phyloP scores from a whole-genome alignment of 2,797 vertebrate genomes.

The Chloroceryle amazona region DNA sequence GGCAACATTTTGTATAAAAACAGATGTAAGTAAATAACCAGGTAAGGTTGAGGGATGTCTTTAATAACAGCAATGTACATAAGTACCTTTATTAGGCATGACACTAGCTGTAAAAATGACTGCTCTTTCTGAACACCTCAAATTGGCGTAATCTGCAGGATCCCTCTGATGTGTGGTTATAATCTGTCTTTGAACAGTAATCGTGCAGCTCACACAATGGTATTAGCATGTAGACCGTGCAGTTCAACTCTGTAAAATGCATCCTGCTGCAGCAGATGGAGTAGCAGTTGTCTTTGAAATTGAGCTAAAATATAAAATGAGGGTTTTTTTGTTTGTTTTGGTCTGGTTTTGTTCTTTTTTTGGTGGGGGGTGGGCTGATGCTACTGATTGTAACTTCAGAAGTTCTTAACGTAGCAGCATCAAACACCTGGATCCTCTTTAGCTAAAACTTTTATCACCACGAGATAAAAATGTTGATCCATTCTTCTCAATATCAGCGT shows the following conservation, averaged over 20 bases:
- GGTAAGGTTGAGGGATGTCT: neutral
- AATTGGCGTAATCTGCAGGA: neutral
- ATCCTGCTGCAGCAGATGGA: slow-evolving; percentile 10
- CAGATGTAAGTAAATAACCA: neutral
- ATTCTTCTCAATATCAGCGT: neutral
- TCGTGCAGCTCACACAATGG: neutral
- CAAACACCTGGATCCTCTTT: slow-evolving; percentile 10
- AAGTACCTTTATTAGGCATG: neutral
- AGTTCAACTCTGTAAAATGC: neutral
- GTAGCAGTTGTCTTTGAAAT: slow-evolving; percentile 18
- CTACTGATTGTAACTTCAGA: neutral
- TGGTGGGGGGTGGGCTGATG: accelerated
- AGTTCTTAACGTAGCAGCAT: neutral
- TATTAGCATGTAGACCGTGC: neutral
- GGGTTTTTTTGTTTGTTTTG: neutral
- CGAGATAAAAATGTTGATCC: neutral
- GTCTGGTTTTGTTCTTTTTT: neutral
- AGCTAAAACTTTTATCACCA: neutral
- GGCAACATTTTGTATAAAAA: neutral
- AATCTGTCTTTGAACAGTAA: neutral
- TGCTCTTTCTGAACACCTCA: neutral
- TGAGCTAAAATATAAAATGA: neutral
- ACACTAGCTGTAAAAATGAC: neutral
- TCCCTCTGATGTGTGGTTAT: neutral
- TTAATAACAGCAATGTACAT: neutral